These are phyloP conservation scores for Meandrina meandrites DNA, from an alignment of 92 coral and sea anemone genomes.

Conservation along the genomic window DNA sequence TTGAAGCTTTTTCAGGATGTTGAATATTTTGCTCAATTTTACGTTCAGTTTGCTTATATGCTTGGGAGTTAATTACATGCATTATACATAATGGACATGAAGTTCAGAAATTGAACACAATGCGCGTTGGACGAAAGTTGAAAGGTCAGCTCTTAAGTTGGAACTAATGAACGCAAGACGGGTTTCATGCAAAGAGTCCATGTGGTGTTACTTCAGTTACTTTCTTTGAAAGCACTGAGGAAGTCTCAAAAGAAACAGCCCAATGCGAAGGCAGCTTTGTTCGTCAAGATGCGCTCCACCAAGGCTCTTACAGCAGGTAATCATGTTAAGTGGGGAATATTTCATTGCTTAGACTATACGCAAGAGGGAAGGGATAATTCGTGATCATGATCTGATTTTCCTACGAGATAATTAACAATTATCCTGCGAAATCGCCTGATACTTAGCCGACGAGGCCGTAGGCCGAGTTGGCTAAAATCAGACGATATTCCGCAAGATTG, in stretches of 20 bases:
- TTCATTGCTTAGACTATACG: neutral
- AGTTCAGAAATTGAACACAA: no score
- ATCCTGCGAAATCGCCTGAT: no score
- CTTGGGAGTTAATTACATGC: no score
- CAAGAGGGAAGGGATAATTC: neutral
- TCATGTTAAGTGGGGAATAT: neutral
- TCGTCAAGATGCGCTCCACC: neutral
- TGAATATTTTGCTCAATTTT: no score
- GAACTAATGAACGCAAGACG: neutral
- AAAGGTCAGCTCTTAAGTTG: neutral
- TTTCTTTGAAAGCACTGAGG: neutral
- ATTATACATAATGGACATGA: no score
- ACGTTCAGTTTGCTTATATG: no score
- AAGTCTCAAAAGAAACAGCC: no score
- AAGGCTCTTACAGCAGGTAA: neutral
- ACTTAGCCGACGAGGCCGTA: no score
- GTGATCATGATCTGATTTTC: neutral
- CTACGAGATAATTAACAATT: neutral
- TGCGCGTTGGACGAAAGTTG: neutral
- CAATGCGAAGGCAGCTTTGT: neutral
- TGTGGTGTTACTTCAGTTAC: neutral
- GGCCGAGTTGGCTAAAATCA: no score
- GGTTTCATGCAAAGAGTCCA: neutral
- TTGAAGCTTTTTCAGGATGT: no score
- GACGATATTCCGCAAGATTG: no score